Evolutionary conservation across 2,888 invertebrate species (phyloP).

Genomic region (Eilema griseolum): DNA sequence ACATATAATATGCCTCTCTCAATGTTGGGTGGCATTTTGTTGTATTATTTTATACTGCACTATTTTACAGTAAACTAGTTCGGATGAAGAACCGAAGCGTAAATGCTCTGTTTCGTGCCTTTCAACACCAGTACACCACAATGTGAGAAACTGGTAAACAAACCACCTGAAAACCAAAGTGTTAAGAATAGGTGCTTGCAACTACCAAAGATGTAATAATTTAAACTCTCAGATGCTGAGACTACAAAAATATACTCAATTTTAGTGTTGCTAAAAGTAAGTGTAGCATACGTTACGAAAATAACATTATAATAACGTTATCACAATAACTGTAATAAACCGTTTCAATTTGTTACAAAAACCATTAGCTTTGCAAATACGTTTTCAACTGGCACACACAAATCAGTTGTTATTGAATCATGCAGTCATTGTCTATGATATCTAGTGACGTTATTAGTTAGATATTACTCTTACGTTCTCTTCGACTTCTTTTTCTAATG

Average conservation of each 20-base stretch:
- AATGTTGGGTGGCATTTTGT: too few relatives aligned
- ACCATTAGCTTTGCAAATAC: slow-evolving; percentile 7
- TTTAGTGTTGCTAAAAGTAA: background rate
- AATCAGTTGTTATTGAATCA: slow-evolving; percentile 24
- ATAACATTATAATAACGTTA: background rate
- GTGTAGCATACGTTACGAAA: background rate
- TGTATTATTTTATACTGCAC: too few relatives aligned
- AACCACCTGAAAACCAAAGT: too few relatives aligned
- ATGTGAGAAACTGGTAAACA: too few relatives aligned
- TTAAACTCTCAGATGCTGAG: too few relatives aligned
- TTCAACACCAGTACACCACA: too few relatives aligned
- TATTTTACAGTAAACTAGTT: too few relatives aligned
- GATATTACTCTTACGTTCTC: slow-evolving; percentile 40
- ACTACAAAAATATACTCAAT: background rate
- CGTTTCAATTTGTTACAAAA: background rate
- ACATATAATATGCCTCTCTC: too few relatives aligned
- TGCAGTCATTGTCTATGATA: slow-evolving; percentile 42
- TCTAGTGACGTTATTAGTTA: slow-evolving; percentile 46
- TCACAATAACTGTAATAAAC: background rate
- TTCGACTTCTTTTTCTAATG: slow-evolving; percentile 52
- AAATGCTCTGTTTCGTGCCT: too few relatives aligned
- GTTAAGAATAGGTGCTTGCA: too few relatives aligned
- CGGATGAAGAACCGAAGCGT: too few relatives aligned
- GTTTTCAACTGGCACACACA: slow-evolving; percentile 22
- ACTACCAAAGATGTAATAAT: too few relatives aligned